These are phyloP conservation scores for Coluber constrictor DNA, from an alignment of 2,797 vertebrate species.

Conservation along the genomic window DNA sequence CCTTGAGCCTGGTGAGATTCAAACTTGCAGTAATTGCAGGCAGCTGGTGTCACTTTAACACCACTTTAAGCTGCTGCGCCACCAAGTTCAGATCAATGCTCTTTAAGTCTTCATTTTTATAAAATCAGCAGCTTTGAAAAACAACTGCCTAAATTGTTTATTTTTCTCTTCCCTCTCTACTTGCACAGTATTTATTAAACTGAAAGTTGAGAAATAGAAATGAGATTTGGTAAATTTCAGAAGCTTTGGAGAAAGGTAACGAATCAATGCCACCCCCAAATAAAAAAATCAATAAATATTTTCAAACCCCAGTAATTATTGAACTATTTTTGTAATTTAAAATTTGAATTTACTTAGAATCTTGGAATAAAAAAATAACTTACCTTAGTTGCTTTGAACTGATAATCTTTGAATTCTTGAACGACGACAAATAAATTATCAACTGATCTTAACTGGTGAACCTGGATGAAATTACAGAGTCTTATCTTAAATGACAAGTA, in stretches of 20 bases:
- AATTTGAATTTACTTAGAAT: rapidly evolving
- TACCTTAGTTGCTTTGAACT: conserved; percentile 91
- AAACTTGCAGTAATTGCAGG: too few species aligned
- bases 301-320: neutral
- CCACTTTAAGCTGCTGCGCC: too few species aligned
- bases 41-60: too few species aligned
- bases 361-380: neutral
- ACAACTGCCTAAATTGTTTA: neutral
- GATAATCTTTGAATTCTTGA: conserved; percentile 83
- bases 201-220: neutral
- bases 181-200: neutral
- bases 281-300: neutral
- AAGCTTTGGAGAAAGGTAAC: neutral
- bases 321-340: neutral
- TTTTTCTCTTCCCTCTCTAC: neutral
- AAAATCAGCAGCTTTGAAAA: neutral
- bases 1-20: too few species aligned
- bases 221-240: neutral
- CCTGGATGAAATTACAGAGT: conserved; percentile 65
- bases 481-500: neutral
- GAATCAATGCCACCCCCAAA: too few species aligned
- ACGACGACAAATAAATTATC: conserved; percentile 97
- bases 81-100: too few species aligned
- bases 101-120: neutral
- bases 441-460: conserved; percentile 89